phyloP scores from a whole-genome alignment of 2,888 invertebrate genomes.

The Gasteruption jaculator region DNA sequence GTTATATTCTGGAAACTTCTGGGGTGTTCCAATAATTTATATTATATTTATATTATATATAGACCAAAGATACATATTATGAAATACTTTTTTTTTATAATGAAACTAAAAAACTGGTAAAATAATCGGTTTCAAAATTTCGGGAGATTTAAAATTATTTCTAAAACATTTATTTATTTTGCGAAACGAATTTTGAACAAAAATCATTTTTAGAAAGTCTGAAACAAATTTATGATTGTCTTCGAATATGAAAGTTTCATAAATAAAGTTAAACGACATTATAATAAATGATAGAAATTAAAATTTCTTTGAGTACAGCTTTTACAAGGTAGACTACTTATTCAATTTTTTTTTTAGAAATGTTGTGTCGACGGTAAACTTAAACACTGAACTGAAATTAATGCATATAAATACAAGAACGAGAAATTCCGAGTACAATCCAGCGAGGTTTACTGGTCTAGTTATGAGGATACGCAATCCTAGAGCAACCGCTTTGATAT shows the following conservation, averaged over 20 bases:
- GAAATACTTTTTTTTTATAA: too few relatives aligned
- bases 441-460: slow-evolving; percentile 75
- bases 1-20: too few relatives aligned
- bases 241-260: background rate
- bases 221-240: background rate
- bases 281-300: background rate
- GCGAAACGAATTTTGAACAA: too few relatives aligned
- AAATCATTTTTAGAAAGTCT: too few relatives aligned
- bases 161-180: too few relatives aligned
- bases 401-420: slow-evolving; percentile 74
- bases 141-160: too few relatives aligned
- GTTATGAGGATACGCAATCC: slow-evolving; percentile 81
- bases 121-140: too few relatives aligned
- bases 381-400: slow-evolving; percentile 69
- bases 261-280: background rate
- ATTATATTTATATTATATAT: too few relatives aligned
- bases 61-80: too few relatives aligned
- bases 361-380: slow-evolving; percentile 75
- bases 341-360: slow-evolving; percentile 60
- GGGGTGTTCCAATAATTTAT: too few relatives aligned
- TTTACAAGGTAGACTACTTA: background rate
- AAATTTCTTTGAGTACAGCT: too few relatives aligned
- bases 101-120: too few relatives aligned
- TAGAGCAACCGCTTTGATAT: slow-evolving; percentile 69
- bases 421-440: slow-evolving; percentile 79